Base-by-base conservation (phyloP, 1,140 invertebrate species). In the Cotesia vestalis region DNA sequence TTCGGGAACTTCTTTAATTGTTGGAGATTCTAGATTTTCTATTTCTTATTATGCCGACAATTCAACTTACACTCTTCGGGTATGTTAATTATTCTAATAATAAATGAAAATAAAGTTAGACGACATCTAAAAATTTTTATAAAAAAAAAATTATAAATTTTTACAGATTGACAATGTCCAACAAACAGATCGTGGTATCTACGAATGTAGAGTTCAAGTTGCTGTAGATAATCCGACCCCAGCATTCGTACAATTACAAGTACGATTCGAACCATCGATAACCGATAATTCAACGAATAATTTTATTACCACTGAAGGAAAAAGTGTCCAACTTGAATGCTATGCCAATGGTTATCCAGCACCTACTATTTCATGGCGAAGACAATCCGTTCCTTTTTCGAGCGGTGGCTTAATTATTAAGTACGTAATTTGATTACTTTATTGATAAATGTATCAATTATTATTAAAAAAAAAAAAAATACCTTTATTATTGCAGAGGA, bases 241-340 rank as follows among this genome's bases (percentile, higher is more conserved):
- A 0, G 95, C 94, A 6, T 91, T 95, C 83, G 95, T 96, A 4
- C 91, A 94, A 76, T 85, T 97, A 0, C 91, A 93, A 78, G 95
- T 97, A 1, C 88, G 95, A 11, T 88, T 94, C 67, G 95, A 94
- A 5, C 96, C 96, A 0, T 91, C 96, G 72, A 97, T 98, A 75
- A 95, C 93, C 6, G 96, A 97, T 81, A 97, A 97, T 83, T 96
- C 95, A 0, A 97, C 96, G 0, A 88, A 95, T 74, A 94, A 94
- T 4, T 80, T 95, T 2, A 93, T 97, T 9, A 93, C 94, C 0
- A 94, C 91, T 73, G 94, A 96, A 84, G 92, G 91, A 35, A 91
- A 94, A 83, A 86, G 90, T 72, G 92, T 96, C 0, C 90, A 91
- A 77, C 89, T 97, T 83, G 92, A 96, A 82, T 97, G 96, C 83